Evolutionary conservation across 2,113 vertebrate genomes (phyloP).

Genomic region (Vulpes lagopus): DNA sequence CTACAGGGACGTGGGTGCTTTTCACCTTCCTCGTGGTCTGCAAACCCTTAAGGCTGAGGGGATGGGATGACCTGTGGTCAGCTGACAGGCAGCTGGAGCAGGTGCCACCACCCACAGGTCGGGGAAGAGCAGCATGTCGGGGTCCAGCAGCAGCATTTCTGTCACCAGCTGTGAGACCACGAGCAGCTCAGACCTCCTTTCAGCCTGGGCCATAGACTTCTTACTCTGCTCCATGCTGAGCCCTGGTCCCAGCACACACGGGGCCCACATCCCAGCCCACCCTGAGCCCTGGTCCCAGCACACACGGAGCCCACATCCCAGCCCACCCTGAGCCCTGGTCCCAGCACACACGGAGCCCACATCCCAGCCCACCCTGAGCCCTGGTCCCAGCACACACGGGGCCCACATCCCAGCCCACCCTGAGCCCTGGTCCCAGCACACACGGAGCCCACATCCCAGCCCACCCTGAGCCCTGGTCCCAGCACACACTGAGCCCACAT

Average conservation of each 20-base stretch:
- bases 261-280: background rate
- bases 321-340: background rate
- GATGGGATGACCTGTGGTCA: background rate
- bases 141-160: fast-evolving
- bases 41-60: background rate
- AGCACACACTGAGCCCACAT: background rate
- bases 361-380: background rate
- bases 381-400: background rate
- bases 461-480: background rate
- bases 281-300: background rate
- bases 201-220: background rate
- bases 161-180: too few species aligned
- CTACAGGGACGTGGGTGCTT: background rate
- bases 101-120: fast-evolving
- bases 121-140: fast-evolving
- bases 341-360: fast-evolving
- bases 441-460: background rate
- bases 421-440: fast-evolving
- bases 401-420: fast-evolving
- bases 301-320: background rate
- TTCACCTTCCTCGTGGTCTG: background rate
- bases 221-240: background rate
- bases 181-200: background rate
- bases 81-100: background rate
- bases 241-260: background rate